Conservation (phyloP, 1,140 invertebrate genomes). For the Drosophila auraria region DNA sequence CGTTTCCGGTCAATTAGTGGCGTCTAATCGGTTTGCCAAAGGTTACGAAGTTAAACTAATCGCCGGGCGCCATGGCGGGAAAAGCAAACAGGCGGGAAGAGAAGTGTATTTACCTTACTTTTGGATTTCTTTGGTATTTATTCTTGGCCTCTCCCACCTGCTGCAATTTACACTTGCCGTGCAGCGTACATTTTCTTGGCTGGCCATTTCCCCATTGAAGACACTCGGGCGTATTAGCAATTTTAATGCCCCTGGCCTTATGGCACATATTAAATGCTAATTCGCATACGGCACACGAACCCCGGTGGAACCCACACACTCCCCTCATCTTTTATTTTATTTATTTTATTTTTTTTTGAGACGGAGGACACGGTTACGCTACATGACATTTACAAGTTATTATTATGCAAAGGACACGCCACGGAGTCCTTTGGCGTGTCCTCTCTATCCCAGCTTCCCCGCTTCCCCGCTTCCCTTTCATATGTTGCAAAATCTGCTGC, state of each 20-base stretch:
- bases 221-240: conserved; percentile 64
- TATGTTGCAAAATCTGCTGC: conserved; percentile 77
- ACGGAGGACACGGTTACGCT: conserved; percentile 47
- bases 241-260: conserved; percentile 68
- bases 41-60: conserved; percentile 27
- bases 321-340: conserved; percentile 12
- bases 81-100: conserved; percentile 31
- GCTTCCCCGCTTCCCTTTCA: conserved; percentile 4
- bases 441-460: conserved; percentile 28
- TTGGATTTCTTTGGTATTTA: neutral
- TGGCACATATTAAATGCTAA: conserved; percentile 79
- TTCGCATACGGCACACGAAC: conserved; percentile 56
- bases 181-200: conserved; percentile 1
- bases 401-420: conserved; percentile 81
- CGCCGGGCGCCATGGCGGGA: neutral
- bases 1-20: conserved; percentile 68
- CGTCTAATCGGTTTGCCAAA: conserved; percentile 43
- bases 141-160: neutral
- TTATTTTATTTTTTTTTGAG: conserved; percentile 15
- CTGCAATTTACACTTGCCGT: conserved; percentile 10
- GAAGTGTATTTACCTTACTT: conserved; percentile 25
- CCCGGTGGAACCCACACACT: conserved; percentile 14
- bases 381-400: conserved; percentile 81
- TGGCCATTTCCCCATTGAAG: conserved; percentile 1
- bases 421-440: conserved; percentile 53